Base-by-base conservation (phyloP, 2,888 invertebrate genomes). In the Heliconius sara region DNA sequence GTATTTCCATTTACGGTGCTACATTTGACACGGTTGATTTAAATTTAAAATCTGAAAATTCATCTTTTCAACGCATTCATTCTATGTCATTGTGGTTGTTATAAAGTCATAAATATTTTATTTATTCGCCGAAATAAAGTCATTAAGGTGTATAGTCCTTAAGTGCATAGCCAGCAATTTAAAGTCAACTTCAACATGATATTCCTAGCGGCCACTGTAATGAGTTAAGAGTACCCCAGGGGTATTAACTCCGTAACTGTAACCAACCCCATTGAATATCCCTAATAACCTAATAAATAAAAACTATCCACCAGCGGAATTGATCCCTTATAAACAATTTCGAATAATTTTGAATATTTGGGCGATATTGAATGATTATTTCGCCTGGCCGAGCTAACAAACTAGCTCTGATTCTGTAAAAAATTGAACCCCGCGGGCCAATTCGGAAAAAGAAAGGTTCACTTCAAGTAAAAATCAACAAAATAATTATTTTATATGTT, bases 21-120 rank as follows among this genome's bases (percentile, higher is more conserved):
- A 60, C 10, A n/a, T 60, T n/a, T n/a, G 60, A 60, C n/a, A 60
- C 10, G n/a, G n/a, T n/a, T n/a, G n/a, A 60, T 60, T 60, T 52
- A 22, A 52, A 52, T 52, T 22, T 52, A 19, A 52, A 52, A 52
- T 19, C 0, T 19, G 19, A 52, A 52, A 22, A 16, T 6, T 19
- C 19, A 19, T 19, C 52, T 52, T 52, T n/a, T 60, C 10, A n/a
- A 60, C n/a, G 10, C 9, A 9, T 25, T 43, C n/a, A 9, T 70
- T 70, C 70, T 43, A 43, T 43, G n/a, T 70, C 70, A 70, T 43
- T 70, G 9, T 43, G 25, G 43, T 43, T 70, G 25, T 70, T 43
- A 43, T 22, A 67, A 68, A 70, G 43, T 70, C 43, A 25, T 43
- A 43, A 25, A 52, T 52, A 52, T 25, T 47, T 60, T 60, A 60